phyloP scores from a whole-genome alignment of 2,888 invertebrate genomes.

The Mystacides longicornis region DNA sequence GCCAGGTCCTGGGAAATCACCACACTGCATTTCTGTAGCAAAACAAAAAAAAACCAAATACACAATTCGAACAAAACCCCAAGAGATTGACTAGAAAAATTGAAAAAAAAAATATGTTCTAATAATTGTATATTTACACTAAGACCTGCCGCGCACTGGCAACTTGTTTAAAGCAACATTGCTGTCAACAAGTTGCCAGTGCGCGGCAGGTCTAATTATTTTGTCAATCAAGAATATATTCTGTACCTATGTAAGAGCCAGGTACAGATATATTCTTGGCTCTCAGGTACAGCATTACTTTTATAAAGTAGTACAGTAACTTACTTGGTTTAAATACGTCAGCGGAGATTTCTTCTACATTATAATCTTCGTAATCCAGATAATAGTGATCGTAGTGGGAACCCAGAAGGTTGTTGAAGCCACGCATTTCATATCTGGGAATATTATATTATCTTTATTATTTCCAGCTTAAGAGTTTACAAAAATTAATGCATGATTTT shows the following conservation, averaged over 20 bases:
- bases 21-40: slow-evolving; percentile 56
- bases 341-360: slow-evolving; percentile 58
- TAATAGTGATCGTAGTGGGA: slow-evolving; percentile 96
- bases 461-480: too few relatives aligned
- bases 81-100: background rate
- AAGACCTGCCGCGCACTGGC: too few relatives aligned
- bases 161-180: too few relatives aligned
- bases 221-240: too few relatives aligned
- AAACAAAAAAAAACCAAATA: background rate
- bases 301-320: slow-evolving; percentile 26
- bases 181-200: too few relatives aligned
- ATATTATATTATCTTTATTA: background rate
- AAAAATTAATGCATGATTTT: too few relatives aligned
- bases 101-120: background rate
- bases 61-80: background rate
- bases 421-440: slow-evolving; percentile 82
- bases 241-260: too few relatives aligned
- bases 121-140: background rate
- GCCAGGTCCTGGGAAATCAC: slow-evolving; percentile 83
- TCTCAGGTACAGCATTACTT: background rate
- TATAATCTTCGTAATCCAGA: slow-evolving; percentile 66
- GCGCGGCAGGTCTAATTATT: too few relatives aligned
- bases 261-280: too few relatives aligned
- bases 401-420: slow-evolving; percentile 85
- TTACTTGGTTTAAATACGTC: slow-evolving; percentile 61